phyloP scores from a whole-genome alignment of 2,113 vertebrate species.

The Indicator maculatus region DNA sequence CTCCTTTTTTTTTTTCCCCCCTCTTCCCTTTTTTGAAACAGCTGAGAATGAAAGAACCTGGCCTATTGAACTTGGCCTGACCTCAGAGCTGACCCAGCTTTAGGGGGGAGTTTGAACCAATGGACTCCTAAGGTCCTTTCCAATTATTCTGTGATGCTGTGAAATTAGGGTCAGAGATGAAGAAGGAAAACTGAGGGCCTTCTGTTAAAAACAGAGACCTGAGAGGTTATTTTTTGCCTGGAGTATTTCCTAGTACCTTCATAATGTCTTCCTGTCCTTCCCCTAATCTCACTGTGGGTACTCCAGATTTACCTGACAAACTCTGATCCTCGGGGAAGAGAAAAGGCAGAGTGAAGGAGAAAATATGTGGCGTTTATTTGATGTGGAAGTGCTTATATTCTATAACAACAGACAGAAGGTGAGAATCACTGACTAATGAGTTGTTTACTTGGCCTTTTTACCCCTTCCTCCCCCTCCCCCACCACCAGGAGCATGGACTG shows the following conservation, averaged over 20 bases:
- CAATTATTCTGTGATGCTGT: background rate
- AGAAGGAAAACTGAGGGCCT: background rate
- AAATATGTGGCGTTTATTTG: conserved; percentile 28
- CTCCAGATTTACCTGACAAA: background rate
- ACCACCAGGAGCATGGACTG: background rate
- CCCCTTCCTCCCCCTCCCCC: rapidly evolving
- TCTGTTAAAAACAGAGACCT: background rate
- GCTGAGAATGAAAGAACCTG: background rate
- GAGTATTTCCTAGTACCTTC: background rate
- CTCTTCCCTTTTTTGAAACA: background rate
- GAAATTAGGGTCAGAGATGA: background rate
- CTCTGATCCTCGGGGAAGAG: background rate
- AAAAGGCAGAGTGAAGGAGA: background rate
- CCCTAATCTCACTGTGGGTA: background rate
- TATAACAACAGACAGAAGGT: conserved; percentile 8
- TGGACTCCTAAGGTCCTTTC: background rate
- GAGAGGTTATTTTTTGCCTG: background rate
- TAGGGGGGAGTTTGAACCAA: background rate
- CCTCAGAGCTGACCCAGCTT: background rate
- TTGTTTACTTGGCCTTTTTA: conserved; percentile 47
- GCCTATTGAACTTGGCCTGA: background rate
- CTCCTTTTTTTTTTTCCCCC: no score
- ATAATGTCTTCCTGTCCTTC: background rate
- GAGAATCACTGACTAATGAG: conserved; percentile 45
- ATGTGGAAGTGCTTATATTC: conserved; percentile 32